phyloP scores from a whole-genome alignment of 2,113 vertebrate species.

The Colistium nudipinnis region DNA sequence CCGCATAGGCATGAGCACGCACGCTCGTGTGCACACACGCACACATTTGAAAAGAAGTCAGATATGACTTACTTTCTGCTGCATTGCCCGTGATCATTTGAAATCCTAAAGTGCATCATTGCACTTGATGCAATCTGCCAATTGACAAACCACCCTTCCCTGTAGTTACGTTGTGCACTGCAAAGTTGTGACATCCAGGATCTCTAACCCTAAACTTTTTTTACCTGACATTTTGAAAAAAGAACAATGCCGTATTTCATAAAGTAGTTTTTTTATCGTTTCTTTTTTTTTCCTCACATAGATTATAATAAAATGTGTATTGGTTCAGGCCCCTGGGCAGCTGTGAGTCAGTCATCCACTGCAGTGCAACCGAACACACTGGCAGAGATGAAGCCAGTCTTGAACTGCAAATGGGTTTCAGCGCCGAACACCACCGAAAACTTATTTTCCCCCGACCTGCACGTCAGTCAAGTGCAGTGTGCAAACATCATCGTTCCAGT shows the following conservation, averaged over 20 bases:
- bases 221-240: no score
- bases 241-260: slow-evolving; percentile 35
- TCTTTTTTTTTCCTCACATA: slow-evolving; percentile 24
- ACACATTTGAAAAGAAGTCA: slow-evolving; percentile 14
- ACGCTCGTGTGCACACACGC: slow-evolving; percentile 21
- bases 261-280: slow-evolving; percentile 22
- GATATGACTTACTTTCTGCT: slow-evolving; percentile 16
- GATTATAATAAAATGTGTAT: slow-evolving; percentile 43
- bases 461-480: slow-evolving; percentile 54
- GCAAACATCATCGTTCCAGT: slow-evolving; percentile 66
- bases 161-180: slow-evolving; percentile 18
- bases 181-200: slow-evolving; percentile 45
- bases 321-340: slow-evolving; percentile 13
- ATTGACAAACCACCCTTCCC: slow-evolving; percentile 2
- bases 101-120: slow-evolving; percentile 25
- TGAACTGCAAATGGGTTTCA: slow-evolving; percentile 55
- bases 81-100: slow-evolving; percentile 18
- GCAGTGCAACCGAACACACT: slow-evolving; percentile 28
- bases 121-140: slow-evolving; percentile 12
- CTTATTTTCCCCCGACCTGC: slow-evolving; percentile 25
- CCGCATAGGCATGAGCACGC: neutral
- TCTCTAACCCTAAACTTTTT: slow-evolving; percentile 13
- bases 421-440: neutral
- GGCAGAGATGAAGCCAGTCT: slow-evolving; percentile 44
- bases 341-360: slow-evolving; percentile 24